Base-by-base conservation (phyloP, 2,113 vertebrate genomes). In the Paratilapia polleni region DNA sequence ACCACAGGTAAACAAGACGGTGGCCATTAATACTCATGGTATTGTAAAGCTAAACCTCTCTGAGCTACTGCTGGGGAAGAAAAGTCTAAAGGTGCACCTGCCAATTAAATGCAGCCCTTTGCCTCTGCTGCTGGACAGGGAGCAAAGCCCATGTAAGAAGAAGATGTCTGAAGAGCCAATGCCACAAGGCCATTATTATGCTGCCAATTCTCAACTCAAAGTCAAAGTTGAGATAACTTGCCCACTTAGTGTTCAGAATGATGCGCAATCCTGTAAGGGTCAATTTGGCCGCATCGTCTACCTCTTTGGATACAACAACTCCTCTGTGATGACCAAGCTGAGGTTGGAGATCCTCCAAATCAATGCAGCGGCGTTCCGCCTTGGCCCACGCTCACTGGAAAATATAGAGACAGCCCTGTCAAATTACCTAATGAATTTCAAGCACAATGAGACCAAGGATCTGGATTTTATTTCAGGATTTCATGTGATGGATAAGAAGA, bases 391-490 rank as follows among this genome's bases (percentile, higher is more conserved):
- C 70, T 85, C 96, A 0, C 1, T 54, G 20, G 68, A 82, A 63
- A 63, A 38, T 2, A 31, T 88, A 1, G 81, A 94, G 66, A 90
- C 87, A 81, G 85, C 91, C 80, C 93, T 96, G 8, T 92, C 93
- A 0, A 91, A 94, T 59, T 87, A 94, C 80, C 92, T 56, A 28
- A 85, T 95, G 70, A 87, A 87, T 34, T 80, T 87, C 11, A 89
- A 89, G 20, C 76, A 90, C 11, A 88, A 89, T 66, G 88, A 93
- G 2, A 91, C 82, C 84, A 86, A 61, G 1, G 63, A 92, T 41
- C 82, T 97, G 81, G 96, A 98, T 74, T 74, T 96, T 75, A 88
- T 98, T 80, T 97, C 97, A 1, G 97, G 97, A 58, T 96, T 98
- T 93, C 96, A 98, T 22, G 61, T 97, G 74, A 24, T 95, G 75